Evolutionary conservation across 2,888 invertebrate genomes (phyloP).

Genomic region (Cantharis rufa): DNA sequence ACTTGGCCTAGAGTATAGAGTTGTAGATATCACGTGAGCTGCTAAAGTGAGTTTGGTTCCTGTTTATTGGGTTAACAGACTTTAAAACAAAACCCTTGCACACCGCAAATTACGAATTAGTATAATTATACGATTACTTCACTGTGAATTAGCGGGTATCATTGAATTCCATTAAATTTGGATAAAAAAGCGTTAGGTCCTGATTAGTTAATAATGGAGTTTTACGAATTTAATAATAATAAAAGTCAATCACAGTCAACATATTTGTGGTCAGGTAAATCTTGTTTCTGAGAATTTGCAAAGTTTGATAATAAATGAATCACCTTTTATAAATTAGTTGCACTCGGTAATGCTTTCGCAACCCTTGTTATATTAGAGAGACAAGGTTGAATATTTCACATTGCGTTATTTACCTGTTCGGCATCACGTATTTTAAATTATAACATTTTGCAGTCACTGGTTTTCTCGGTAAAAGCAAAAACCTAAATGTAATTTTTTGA

Average conservation of each 20-base stretch:
- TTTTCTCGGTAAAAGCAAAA: neutral
- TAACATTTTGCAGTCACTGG: neutral
- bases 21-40: too few species aligned
- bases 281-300: neutral
- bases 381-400: neutral
- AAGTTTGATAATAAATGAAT: neutral
- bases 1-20: too few species aligned
- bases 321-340: neutral
- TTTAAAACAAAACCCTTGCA: neutral
- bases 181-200: neutral
- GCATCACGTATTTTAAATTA: neutral
- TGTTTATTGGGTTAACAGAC: too few species aligned
- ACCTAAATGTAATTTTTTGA: neutral
- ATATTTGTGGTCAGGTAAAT: neutral
- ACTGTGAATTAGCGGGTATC: neutral
- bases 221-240: neutral
- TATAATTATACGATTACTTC: neutral
- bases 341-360: neutral
- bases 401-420: neutral
- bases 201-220: neutral
- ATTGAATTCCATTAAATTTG: neutral
- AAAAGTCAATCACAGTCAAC: neutral
- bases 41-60: too few species aligned
- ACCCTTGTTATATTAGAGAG: neutral
- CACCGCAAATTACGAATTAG: neutral